phyloP scores from a whole-genome alignment of 2,888 invertebrate species.

The Heliconius erato region DNA sequence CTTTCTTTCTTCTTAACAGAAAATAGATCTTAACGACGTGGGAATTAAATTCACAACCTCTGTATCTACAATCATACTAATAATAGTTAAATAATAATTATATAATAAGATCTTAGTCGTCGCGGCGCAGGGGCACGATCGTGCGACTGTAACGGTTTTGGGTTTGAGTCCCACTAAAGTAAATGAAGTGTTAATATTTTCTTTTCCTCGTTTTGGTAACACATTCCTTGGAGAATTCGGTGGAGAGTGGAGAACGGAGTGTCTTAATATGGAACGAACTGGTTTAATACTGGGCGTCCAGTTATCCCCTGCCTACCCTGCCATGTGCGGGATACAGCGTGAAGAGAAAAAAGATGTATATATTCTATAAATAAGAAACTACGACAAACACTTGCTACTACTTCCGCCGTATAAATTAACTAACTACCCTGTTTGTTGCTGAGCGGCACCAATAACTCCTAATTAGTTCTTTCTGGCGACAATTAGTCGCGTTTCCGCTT shows the following conservation, averaged over 20 bases:
- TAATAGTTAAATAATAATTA: too few relatives aligned
- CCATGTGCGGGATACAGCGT: not conserved
- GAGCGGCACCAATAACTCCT: conserved; percentile 56
- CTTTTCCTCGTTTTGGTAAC: too few relatives aligned
- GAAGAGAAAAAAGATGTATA: not conserved
- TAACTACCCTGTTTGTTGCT: conserved; percentile 57
- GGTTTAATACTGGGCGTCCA: not conserved
- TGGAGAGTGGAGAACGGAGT: not conserved
- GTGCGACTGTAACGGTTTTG: too few relatives aligned
- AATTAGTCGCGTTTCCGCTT: conserved; percentile 56
- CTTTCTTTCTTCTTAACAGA: too few relatives aligned
- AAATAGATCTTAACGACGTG: too few relatives aligned
- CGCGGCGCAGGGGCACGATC: too few relatives aligned
- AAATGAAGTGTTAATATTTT: too few relatives aligned
- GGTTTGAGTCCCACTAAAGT: too few relatives aligned
- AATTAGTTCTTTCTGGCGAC: conserved; percentile 58
- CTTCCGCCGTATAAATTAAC: conserved; percentile 56
- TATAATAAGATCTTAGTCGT: too few relatives aligned
- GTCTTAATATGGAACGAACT: not conserved
- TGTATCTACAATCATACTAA: too few relatives aligned
- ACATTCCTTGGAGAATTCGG: not conserved
- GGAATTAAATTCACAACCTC: too few relatives aligned
- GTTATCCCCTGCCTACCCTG: not conserved
- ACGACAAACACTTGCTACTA: conserved; percentile 45
- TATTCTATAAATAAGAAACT: not conserved